Conservation (phyloP, 2,113 vertebrate genomes). For the cattle (Bos taurus) region ARS-UCD2.0 NC_037356.1:47619001-47619500, state of each 20-base stretch:
- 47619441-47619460: rapidly evolving
- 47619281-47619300: background rate
- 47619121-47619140: rapidly evolving
- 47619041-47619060: rapidly evolving
- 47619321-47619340: rapidly evolving
- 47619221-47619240: rapidly evolving
- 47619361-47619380: rapidly evolving
- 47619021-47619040: rapidly evolving
- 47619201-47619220: rapidly evolving
- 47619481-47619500: background rate
- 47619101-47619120: rapidly evolving
- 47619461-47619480: background rate
- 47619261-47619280: background rate
- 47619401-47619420: rapidly evolving
- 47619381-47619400: rapidly evolving
- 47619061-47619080: rapidly evolving
- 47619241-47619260: rapidly evolving
- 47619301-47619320: rapidly evolving
- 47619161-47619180: rapidly evolving
- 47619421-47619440: background rate
- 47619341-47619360: rapidly evolving
- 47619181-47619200: rapidly evolving
- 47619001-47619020: background rate
- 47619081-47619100: background rate
- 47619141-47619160: background rate